These are phyloP conservation scores for Ctenochaetus hawaiiensis DNA, from an alignment of 2,797 vertebrate genomes.

Conservation along the genomic window DNA sequence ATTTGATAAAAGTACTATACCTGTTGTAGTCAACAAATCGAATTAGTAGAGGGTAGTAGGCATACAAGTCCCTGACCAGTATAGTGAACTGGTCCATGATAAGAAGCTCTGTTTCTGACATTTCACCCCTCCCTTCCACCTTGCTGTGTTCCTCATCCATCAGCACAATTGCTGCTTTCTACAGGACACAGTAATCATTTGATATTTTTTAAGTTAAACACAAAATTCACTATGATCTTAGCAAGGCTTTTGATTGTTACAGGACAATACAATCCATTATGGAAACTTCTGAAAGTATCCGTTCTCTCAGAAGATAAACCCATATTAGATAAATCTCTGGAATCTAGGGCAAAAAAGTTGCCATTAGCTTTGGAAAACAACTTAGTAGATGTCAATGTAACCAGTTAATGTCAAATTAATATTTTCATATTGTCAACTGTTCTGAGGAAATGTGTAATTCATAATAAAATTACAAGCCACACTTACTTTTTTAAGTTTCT, in stretches of 20 bases:
- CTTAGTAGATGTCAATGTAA: no score
- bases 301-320: not conserved
- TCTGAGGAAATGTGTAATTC: not conserved
- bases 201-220: not conserved
- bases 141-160: constrained; percentile 95
- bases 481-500: constrained; percentile 92
- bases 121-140: constrained; percentile 94
- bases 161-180: constrained; percentile 93
- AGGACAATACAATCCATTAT: not conserved
- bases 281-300: not conserved
- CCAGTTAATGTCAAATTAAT: no score
- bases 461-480: not conserved
- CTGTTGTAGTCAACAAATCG: constrained; percentile 98
- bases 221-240: not conserved
- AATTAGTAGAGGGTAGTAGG: constrained; percentile 97
- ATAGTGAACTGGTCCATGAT: constrained; percentile 96
- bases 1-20: constrained; percentile 66
- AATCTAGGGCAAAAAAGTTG: not conserved
- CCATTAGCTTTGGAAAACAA: not conserved
- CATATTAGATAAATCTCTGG: not conserved
- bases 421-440: no score
- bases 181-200: not conserved
- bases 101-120: constrained; percentile 96
- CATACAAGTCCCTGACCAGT: constrained; percentile 94
- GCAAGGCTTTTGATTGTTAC: not conserved